phyloP scores from a whole-genome alignment of 2,113 vertebrate genomes.

The Rhynchopsitta pachyrhyncha region DNA sequence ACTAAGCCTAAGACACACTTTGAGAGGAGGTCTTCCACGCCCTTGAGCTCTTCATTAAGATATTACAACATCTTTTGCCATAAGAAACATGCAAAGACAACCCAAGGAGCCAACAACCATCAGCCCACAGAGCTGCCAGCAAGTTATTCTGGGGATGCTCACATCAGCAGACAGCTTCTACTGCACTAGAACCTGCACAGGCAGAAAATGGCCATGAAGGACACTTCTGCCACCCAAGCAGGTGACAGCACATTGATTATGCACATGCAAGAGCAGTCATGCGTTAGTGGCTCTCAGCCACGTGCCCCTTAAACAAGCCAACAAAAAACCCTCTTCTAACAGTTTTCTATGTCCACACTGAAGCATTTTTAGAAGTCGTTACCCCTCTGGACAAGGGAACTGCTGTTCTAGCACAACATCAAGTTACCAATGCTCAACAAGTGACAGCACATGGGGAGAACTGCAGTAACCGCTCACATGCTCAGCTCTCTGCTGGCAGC shows the following conservation, averaged over 20 bases:
- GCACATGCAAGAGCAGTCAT: constrained; percentile 34
- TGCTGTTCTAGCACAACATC: not conserved
- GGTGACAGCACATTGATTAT: not conserved
- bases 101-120: not conserved
- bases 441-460: rapidly evolving
- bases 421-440: not conserved
- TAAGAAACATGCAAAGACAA: constrained; percentile 17
- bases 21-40: not conserved
- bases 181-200: not conserved
- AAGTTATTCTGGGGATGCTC: not conserved
- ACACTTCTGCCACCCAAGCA: not conserved
- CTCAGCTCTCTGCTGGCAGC: not conserved
- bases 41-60: not conserved
- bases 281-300: not conserved
- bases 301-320: not conserved
- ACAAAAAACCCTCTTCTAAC: not conserved
- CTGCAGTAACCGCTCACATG: not conserved
- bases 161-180: not conserved
- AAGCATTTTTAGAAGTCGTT: not conserved
- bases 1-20: not conserved
- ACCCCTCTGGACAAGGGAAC: not conserved
- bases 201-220: not conserved
- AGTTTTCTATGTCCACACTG: not conserved
- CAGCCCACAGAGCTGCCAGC: not conserved
- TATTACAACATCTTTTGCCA: not conserved